phyloP scores from a whole-genome alignment of 1,140 invertebrate genomes.

The Charaxes varanes region DNA sequence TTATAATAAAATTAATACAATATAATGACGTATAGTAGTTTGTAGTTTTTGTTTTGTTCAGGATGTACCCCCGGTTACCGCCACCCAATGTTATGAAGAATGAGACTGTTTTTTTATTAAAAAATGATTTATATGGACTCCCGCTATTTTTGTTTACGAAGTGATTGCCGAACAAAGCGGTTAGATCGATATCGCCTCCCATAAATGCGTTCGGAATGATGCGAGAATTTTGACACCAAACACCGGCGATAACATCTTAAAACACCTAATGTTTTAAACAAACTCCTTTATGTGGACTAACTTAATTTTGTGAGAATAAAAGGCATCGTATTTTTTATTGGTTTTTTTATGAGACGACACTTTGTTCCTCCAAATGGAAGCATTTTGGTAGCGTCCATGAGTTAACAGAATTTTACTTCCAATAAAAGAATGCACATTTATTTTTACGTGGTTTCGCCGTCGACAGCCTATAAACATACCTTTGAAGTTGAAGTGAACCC shows the following conservation, averaged over 20 bases:
- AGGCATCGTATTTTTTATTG: conserved; percentile 40
- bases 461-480: too few species aligned
- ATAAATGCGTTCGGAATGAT: conserved; percentile 69
- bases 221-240: conserved; percentile 72
- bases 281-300: conserved; percentile 69
- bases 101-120: conserved; percentile 32
- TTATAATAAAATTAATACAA: too few species aligned
- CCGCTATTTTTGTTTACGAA: conserved; percentile 70
- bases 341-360: conserved; percentile 26
- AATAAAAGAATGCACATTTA: too few species aligned
- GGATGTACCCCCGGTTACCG: conserved; percentile 4
- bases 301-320: conserved; percentile 66
- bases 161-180: conserved; percentile 53
- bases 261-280: conserved; percentile 72
- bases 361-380: conserved; percentile 13
- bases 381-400: conserved; percentile 12
- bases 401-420: conserved; percentile 5
- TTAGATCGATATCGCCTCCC: conserved; percentile 52
- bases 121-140: conserved; percentile 68
- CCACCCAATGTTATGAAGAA: conserved; percentile 14
- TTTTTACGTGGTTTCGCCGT: too few species aligned
- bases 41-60: conserved; percentile 9
- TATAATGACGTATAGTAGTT: too few species aligned
- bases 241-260: conserved; percentile 65
- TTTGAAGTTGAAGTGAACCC: too few species aligned